Base-by-base conservation (phyloP, 2,888 invertebrate genomes). In the Exephanes ischioxanthus region DNA sequence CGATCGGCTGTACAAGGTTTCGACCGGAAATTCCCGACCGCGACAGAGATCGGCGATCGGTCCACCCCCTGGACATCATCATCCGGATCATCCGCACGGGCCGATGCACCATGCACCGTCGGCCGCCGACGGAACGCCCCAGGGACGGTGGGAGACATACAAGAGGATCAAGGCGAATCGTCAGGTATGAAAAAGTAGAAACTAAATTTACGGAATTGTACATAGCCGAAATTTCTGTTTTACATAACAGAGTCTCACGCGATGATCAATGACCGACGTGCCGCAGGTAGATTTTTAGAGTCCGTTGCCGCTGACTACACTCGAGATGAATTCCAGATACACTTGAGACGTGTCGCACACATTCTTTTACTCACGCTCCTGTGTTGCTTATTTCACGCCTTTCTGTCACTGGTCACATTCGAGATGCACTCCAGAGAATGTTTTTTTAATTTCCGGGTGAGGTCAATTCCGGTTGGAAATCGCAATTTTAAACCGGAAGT, bases 91-190 rank as follows among this genome's bases (percentile, higher is more conserved):
- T 87, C 89, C 91, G 9, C 94, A 94, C 86, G 92, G 92, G 3
- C 91, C 92, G 58, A 90, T 92, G 89, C 87, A 94, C 4, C 94
- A 94, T 91, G 93, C 95, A 92, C 93, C 94, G 14, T 93, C 94
- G 41, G 55, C 95, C 90, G 77, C 95, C 92, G 89, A 95, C 94
- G 84, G 94, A 2, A 94, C 95, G 79, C 94, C 95, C 3, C 95
- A 96, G 87, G 95, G 96, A 80, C 94, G 96, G 79, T 97, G 97
- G 97, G 96, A 97, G 94, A 96, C 97, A 26, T 97, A 96, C 92
- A 96, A 97, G 91, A 95, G 97, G 90, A 96, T 97, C 73, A 96
- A 96, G 90, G 95, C 95, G 33, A 97, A 97, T 92, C 95, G 97
- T 89, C 97, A 97, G 92, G 95, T 96, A 78, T 94, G 97, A 71